phyloP scores from a whole-genome alignment of 2,888 invertebrate species.

The Thecophora atra region DNA sequence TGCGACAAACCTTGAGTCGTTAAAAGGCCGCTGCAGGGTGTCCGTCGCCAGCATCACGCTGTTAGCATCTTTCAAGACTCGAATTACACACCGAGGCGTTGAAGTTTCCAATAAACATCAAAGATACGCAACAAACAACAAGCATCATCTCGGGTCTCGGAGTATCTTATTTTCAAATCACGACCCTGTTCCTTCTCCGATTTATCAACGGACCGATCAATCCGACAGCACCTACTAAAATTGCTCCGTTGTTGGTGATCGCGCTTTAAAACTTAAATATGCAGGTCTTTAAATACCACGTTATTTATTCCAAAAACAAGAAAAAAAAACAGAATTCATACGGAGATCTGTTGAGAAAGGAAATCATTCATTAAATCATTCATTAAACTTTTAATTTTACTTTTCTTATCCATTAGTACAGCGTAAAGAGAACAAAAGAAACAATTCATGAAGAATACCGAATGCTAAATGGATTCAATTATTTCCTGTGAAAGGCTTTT shows the following conservation, averaged over 20 bases:
- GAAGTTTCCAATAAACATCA: no score
- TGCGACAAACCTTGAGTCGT: not conserved
- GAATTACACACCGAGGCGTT: not conserved
- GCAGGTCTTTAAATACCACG: no score
- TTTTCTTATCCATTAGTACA: constrained; percentile 15
- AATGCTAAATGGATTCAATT: no score
- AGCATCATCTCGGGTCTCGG: no score
- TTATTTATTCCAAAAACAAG: not conserved
- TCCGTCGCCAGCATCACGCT: constrained; percentile 9
- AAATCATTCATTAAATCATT: constrained; percentile 31
- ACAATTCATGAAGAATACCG: not conserved
- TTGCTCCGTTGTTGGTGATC: not conserved
- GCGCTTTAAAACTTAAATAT: not conserved
- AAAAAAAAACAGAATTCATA: not conserved
- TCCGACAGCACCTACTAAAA: not conserved
- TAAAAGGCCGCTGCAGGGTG: not conserved
- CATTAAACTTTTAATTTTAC: not conserved
- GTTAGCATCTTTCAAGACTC: not conserved
- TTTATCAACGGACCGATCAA: not conserved
- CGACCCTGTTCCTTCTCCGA: constrained; percentile 1
- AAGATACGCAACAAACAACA: no score
- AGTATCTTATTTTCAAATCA: no score
- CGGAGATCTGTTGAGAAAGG: constrained; percentile 1
- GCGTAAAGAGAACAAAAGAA: not conserved
- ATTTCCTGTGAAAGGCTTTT: not conserved